Evolutionary conservation across 2,888 invertebrate genomes (phyloP), one percentile per base, ranked within the genome.

Genomic region (Agriopis aurantiaria): DNA sequence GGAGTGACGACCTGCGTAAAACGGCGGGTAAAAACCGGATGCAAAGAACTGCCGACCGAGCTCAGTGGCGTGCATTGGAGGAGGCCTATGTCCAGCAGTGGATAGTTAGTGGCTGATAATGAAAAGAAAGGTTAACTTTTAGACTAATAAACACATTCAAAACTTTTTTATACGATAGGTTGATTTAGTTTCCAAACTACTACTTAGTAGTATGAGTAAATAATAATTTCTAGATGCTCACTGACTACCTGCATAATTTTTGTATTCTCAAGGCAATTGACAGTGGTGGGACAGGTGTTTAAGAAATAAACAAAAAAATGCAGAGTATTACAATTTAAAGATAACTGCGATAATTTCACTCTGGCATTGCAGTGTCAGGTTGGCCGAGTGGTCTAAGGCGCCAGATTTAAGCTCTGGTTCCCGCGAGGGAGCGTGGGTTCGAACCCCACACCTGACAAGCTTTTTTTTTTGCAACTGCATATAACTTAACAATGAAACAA

Each of bases 351-450:
- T 41, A 41, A 41, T 14, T 56, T 57, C 11, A 11, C 9, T 8
- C 1, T 8, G 0, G 0, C 33, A 1, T 14, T 11, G 17, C 17
- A 10, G 1, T 10, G 96, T 96, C 96, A 96, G 96, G 95, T 96
- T 96, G 96, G 96, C 96, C 96, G 96, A 96, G 96, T 96, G 96
- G 96, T 96, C 96, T 96, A 96, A 96, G 96, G 96, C 96, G 96
- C 96, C 96, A 96, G 96, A 96, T 96, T 96, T 96, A 96, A 96
- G 96, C 95, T 96, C 96, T 96, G 96, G 96, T 96, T 96, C 96
- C 96, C 96, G 95, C 95, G 92, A 95, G 96, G 96, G 96, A 96
- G 96, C 96, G 96, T 96, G 96, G 96, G 96, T 96, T 96, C 96
- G 96, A 96, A 96, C 96, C 96, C 96, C 96, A 96, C 96, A 96